A percentile compares a stretch with the other conserved stretches of the same genome.
Evolutionary conservation across 2,113 vertebrate species (phyloP).

Genomic region (Triplophysa rosa): DNA sequence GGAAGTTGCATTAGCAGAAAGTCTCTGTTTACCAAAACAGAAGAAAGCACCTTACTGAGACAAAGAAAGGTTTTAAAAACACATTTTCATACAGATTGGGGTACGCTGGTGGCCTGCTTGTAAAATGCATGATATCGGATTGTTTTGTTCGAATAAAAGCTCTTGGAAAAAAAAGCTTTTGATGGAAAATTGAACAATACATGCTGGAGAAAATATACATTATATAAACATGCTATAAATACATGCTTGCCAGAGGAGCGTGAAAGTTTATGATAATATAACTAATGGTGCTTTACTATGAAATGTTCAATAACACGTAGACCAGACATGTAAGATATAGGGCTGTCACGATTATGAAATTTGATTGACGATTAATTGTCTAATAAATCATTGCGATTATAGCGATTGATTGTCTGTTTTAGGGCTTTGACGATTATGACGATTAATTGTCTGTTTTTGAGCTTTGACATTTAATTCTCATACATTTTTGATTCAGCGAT

Average conservation of each 20-base stretch:
- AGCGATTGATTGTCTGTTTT: too few relatives aligned
- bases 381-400: too few relatives aligned
- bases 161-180: not conserved
- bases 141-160: not conserved
- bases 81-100: constrained; percentile 29
- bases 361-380: too few relatives aligned
- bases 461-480: too few relatives aligned
- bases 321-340: constrained; percentile 20
- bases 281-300: not conserved
- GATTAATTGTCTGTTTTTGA: too few relatives aligned
- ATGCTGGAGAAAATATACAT: not conserved
- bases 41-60: constrained; percentile 14
- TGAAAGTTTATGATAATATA: not conserved
- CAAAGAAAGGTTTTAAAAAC: not conserved
- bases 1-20: constrained; percentile 22
- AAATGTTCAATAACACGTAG: not conserved
- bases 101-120: not conserved
- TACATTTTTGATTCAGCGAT: too few relatives aligned
- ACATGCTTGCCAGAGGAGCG: too few relatives aligned
- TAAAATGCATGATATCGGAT: constrained; percentile 22
- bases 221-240: too few relatives aligned
- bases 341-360: too few relatives aligned
- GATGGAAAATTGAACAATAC: not conserved
- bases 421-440: too few relatives aligned
- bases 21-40: constrained; percentile 20